Evolutionary conservation across 1,140 invertebrate genomes (phyloP).

Genomic region (Drosophila mojavensis): DNA sequence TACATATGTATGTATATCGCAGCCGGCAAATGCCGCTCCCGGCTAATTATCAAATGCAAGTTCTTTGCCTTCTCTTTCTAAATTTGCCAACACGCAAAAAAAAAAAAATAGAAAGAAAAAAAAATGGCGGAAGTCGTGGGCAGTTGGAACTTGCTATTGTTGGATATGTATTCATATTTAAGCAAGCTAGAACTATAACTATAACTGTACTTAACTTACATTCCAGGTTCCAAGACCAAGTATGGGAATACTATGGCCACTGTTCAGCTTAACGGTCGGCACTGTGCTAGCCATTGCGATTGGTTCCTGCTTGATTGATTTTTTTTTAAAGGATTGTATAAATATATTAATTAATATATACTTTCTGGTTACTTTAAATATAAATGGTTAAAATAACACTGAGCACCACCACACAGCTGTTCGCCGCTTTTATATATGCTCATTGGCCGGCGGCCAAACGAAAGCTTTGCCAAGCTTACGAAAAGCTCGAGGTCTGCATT

Average conservation of each 20-base stretch:
- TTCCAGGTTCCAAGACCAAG: slow-evolving; percentile 93
- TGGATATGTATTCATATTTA: not conserved
- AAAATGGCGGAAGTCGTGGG: slow-evolving; percentile 44
- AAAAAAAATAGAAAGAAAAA: not conserved
- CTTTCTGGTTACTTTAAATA: not conserved
- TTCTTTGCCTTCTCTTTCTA: not conserved
- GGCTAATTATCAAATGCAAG: slow-evolving; percentile 24
- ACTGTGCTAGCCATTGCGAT: slow-evolving; percentile 71
- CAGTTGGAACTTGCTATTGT: slow-evolving; percentile 30
- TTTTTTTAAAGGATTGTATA: slow-evolving; percentile 27
- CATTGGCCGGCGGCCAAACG: not conserved
- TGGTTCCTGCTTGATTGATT: not conserved
- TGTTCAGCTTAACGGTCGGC: slow-evolving; percentile 87
- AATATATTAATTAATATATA: not conserved
- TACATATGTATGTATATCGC: not conserved
- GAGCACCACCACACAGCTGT: slow-evolving; percentile 52
- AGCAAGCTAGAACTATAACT: not conserved
- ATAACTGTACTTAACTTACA: slow-evolving; percentile 84
- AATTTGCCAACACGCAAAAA: not conserved
- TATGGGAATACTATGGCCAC: slow-evolving; percentile 87
- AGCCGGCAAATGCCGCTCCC: slow-evolving; percentile 27
- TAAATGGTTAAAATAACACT: slow-evolving; percentile 31
- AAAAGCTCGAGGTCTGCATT: slow-evolving; percentile 28
- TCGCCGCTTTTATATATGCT: slow-evolving; percentile 59
- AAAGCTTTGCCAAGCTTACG: slow-evolving; percentile 41